Base-by-base conservation (phyloP, 2,113 vertebrate genomes). In the Siniperca chuatsi region DNA sequence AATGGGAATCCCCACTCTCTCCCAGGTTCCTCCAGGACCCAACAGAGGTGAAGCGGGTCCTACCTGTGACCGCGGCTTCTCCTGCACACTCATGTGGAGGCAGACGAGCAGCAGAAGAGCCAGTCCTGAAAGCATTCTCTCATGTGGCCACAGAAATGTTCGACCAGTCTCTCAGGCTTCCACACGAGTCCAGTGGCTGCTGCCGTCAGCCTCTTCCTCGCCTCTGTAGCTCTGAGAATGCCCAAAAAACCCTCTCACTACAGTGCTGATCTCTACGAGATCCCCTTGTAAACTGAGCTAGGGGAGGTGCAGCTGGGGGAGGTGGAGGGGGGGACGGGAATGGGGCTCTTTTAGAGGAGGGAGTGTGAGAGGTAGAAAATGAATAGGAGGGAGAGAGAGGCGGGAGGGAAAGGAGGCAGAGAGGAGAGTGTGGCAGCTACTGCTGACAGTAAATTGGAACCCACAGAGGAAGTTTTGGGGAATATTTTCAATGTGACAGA, bases 281-380 rank as follows among this genome's bases (percentile, higher is more conserved):
- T 95, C 95, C 87, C 81, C 96, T 96, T 96, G 97, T 96, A 97
- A 98, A 96, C 93, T 96, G 97, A 97, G 97, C 96, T 95, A 94
- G 95, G 88, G 94, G 93, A 82, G 76, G 83, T 37, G 76, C 88
- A 97, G 97, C 96, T 95, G 94, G 95, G 87, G 94, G 93, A 82
- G 76, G 83, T 37, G 76, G 71, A 79, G 83, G 81, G 76, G 83
- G 29, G 11, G n/a, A 55, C 78, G 87, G 84, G 46, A 55, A 35
- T 16, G 75, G 70, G 82, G 50, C 68, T 81, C 86, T 90, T 92
- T 86, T 81, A 83, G 83, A 83, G 89, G 52, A 89, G 84, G 86
- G 81, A 90, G 70, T 75, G 81, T 50, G 61, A 78, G 84, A 62
- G 75, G 76, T 86, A 88, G 57, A 95, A 95, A 90, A 88, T 87